Conservation (phyloP, 1,140 invertebrate species). For the Macrostomum lignano region DNA sequence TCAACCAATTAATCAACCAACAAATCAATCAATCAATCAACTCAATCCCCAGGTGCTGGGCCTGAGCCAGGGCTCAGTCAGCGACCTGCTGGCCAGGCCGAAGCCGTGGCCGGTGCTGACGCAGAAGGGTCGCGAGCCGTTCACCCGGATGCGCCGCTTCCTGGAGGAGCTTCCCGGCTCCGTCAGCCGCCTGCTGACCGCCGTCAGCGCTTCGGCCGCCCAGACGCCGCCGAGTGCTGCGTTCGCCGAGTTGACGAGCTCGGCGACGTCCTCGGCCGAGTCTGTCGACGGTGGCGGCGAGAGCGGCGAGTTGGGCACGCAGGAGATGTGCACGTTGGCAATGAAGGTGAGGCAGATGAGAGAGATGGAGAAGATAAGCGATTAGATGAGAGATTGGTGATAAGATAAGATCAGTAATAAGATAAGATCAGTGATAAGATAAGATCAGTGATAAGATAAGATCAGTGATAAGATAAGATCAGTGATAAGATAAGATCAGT, state of each 20-base stretch:
- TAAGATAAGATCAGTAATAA: no score
- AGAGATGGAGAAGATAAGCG: no score
- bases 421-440: no score
- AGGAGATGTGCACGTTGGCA: no score
- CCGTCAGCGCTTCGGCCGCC: neutral
- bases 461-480: no score
- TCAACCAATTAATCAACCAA: no score
- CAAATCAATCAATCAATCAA: constrained; percentile 16
- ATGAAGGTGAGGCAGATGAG: no score
- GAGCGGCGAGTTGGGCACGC: constrained; percentile 11
- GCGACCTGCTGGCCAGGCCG: constrained; percentile 77
- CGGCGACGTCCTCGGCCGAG: no score
- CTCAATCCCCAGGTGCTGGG: constrained; percentile 38
- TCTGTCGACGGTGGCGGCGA: no score
- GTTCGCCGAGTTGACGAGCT: constrained; percentile 42
- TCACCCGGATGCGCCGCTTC: constrained; percentile 91
- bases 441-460: no score
- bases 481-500: no score
- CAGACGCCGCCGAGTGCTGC: neutral
- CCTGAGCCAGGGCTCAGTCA: constrained; percentile 77
- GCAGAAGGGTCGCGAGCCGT: constrained; percentile 84
- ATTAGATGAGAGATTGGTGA: no score
- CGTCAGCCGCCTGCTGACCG: constrained; percentile 20
- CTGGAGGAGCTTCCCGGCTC: constrained; percentile 70
- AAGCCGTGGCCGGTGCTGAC: constrained; percentile 97